A percentile compares a stretch with the other conserved stretches of the same genome.
Evolutionary conservation across 2,113 vertebrate genomes (phyloP).

Genomic region (Mixornis gularis): DNA sequence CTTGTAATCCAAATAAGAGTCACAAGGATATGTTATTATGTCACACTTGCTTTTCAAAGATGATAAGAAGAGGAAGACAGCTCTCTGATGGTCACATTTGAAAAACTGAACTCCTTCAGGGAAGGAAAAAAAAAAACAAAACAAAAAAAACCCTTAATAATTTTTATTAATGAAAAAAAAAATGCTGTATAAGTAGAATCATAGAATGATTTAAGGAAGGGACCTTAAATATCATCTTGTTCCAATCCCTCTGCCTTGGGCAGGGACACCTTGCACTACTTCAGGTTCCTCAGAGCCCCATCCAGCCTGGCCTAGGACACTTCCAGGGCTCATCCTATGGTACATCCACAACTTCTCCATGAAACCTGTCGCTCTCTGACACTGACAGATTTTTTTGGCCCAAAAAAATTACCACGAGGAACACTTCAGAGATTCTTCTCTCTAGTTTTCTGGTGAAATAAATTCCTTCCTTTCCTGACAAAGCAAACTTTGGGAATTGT

Average conservation of each 20-base stretch:
- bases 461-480: background rate
- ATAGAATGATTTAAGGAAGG: background rate
- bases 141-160: background rate
- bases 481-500: background rate
- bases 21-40: conserved; percentile 84
- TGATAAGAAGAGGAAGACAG: conserved; percentile 84
- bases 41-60: conserved; percentile 78
- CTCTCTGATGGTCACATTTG: conserved; percentile 92
- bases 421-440: background rate
- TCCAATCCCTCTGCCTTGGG: background rate
- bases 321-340: background rate
- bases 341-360: background rate
- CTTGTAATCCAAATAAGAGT: conserved; percentile 81
- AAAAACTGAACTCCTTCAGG: conserved; percentile 70
- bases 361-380: background rate
- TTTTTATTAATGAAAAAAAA: background rate
- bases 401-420: background rate
- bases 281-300: background rate
- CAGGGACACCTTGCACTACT: background rate
- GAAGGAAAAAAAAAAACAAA: background rate
- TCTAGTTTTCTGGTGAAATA: background rate
- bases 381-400: background rate
- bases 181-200: background rate
- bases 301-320: background rate
- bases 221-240: background rate